phyloP scores from a whole-genome alignment of 2,888 invertebrate species.

The Rhopalosiphum nymphaeae region DNA sequence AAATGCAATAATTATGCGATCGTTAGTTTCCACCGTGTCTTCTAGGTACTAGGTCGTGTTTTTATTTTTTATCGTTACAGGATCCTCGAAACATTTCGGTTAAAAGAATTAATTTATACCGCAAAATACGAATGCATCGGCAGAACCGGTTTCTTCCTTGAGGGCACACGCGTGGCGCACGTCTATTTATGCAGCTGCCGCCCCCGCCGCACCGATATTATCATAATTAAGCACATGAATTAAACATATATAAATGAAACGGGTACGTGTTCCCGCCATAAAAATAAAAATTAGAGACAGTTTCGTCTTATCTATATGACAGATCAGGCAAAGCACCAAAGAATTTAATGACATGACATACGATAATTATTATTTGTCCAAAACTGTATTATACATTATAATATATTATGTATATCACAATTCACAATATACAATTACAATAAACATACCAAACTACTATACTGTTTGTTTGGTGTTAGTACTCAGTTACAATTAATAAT shows the following conservation, averaged over 20 bases:
- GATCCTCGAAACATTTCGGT: constrained; percentile 56
- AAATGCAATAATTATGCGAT: not conserved
- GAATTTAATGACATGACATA: constrained; percentile 59
- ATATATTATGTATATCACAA: not conserved
- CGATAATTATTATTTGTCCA: constrained; percentile 29
- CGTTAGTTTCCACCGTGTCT: constrained; percentile 42
- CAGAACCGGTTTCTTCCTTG: constrained; percentile 49
- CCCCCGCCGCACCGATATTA: constrained; percentile 59
- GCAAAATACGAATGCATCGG: constrained; percentile 48
- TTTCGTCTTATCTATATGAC: constrained; percentile 43
- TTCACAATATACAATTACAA: not conserved
- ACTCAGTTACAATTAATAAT: not conserved
- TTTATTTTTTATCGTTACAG: constrained; percentile 35
- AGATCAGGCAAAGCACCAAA: constrained; percentile 37
- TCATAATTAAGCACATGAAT: constrained; percentile 63
- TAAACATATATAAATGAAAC: constrained; percentile 47
- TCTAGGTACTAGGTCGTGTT: not conserved
- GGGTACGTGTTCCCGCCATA: constrained; percentile 9
- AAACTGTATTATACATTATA: constrained; percentile 16
- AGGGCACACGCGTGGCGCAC: constrained; percentile 41
- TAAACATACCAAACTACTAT: not conserved
- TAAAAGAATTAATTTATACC: constrained; percentile 58
- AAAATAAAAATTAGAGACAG: constrained; percentile 41
- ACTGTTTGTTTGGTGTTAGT: not conserved
- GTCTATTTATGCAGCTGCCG: constrained; percentile 47